phyloP scores from a whole-genome alignment of 1,140 invertebrate genomes.

The Tetranychus urticae region DNA sequence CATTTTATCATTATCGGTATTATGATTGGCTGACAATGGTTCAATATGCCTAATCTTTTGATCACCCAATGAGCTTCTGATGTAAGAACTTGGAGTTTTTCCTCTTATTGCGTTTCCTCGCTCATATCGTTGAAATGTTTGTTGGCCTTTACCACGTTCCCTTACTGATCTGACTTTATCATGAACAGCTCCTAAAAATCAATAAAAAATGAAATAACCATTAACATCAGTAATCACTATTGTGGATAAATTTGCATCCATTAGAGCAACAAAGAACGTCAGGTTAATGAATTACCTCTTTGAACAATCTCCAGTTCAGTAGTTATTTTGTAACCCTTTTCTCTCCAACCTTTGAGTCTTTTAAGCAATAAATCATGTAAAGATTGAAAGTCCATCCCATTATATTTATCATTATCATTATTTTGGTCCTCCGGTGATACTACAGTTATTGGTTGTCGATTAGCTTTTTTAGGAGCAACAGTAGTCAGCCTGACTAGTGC shows the following conservation, averaged over 20 bases:
- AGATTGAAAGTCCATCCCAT: not conserved
- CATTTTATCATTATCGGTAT: no score
- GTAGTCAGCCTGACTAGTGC: not conserved
- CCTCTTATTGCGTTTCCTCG: no score
- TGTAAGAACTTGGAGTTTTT: no score
- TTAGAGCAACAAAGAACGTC: not conserved
- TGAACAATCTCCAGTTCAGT: conserved; percentile 11
- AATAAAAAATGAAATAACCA: no score
- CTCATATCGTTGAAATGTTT: not conserved
- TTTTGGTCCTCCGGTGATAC: not conserved
- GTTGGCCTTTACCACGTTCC: not conserved
- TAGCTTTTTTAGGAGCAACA: not conserved
- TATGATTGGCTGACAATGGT: no score
- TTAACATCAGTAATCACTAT: no score
- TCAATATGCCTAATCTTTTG: no score
- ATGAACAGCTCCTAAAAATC: not conserved
- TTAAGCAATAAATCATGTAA: not conserved
- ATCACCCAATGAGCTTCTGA: no score
- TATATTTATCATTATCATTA: not conserved
- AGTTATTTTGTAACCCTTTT: conserved; percentile 14
- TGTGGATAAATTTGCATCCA: no score
- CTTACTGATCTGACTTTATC: not conserved
- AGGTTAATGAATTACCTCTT: not conserved
- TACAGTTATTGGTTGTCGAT: not conserved
- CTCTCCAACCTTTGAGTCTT: conserved; percentile 11